These are phyloP conservation scores for Piezodorus guildinii DNA, from an alignment of 1,140 invertebrate species.

Conservation along the genomic window DNA sequence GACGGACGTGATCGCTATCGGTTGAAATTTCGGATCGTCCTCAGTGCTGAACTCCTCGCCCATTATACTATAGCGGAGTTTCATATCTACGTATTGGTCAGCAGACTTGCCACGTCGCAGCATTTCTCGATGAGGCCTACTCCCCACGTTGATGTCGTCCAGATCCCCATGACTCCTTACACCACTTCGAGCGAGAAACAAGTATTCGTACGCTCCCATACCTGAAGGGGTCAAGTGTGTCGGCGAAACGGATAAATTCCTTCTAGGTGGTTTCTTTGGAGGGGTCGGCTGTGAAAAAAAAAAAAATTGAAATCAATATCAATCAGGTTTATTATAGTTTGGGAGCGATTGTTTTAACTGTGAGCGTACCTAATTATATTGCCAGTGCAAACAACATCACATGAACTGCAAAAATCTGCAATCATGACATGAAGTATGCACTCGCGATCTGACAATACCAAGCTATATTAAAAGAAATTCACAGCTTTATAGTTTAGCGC, in stretches of 20 bases:
- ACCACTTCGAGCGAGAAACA: slow-evolving; percentile 43
- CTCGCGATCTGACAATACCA: too few species aligned
- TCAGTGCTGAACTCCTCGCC: slow-evolving; percentile 38
- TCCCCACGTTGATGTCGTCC: slow-evolving; percentile 9
- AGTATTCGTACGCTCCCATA: slow-evolving; percentile 46
- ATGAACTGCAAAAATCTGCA: too few species aligned
- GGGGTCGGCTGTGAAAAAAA: slow-evolving; percentile 54
- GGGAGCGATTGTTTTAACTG: not conserved
- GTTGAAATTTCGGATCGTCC: slow-evolving; percentile 44
- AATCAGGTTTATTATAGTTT: not conserved
- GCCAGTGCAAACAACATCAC: not conserved
- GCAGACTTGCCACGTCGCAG: slow-evolving; percentile 56
- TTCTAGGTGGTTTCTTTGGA: slow-evolving; percentile 74
- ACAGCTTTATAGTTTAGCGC: too few species aligned
- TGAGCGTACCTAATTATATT: not conserved
- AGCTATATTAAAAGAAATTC: too few species aligned
- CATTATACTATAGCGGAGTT: slow-evolving; percentile 42
- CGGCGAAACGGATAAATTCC: slow-evolving; percentile 73
- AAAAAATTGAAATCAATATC: slow-evolving; percentile 1
- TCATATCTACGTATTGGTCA: slow-evolving; percentile 65
- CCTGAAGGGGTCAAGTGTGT: slow-evolving; percentile 45
- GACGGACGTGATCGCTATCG: slow-evolving; percentile 56
- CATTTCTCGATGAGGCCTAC: slow-evolving; percentile 38
- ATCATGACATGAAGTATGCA: too few species aligned
- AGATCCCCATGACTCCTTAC: slow-evolving; percentile 54